phyloP scores from a whole-genome alignment of 1,140 invertebrate species.

The Onthophagus taurus region DNA sequence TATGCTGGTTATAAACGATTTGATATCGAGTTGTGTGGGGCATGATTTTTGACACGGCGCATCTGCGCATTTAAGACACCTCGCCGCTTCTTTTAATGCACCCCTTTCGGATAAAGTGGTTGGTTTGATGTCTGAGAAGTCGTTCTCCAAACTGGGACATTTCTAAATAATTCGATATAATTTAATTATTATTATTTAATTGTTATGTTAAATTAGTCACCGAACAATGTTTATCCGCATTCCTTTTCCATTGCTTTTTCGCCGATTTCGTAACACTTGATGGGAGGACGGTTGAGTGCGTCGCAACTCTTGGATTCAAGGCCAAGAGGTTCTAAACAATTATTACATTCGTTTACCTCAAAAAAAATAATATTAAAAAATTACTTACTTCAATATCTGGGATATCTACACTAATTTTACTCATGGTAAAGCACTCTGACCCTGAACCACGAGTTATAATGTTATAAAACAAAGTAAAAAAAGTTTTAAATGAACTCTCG shows the following conservation, averaged over 20 bases:
- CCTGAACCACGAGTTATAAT: no score
- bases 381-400: no score
- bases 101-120: conserved; percentile 92
- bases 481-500: no score
- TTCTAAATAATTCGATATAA: conserved; percentile 41
- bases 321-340: conserved; percentile 75
- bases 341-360: no score
- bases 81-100: conserved; percentile 79
- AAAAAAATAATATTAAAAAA: no score
- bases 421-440: no score
- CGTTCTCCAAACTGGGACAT: conserved; percentile 66
- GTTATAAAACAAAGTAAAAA: no score
- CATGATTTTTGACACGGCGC: conserved; percentile 98
- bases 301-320: conserved; percentile 74
- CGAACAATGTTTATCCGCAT: conserved; percentile 71
- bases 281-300: conserved; percentile 66
- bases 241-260: conserved; percentile 93
- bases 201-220: conserved; percentile 47
- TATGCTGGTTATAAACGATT: conserved; percentile 94
- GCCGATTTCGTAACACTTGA: conserved; percentile 74
- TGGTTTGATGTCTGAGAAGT: conserved; percentile 96
- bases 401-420: no score
- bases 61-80: conserved; percentile 95
- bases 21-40: conserved; percentile 94
- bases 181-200: conserved; percentile 15